Base-by-base conservation (phyloP, 2,888 invertebrate genomes). In the Acleris cristana region DNA sequence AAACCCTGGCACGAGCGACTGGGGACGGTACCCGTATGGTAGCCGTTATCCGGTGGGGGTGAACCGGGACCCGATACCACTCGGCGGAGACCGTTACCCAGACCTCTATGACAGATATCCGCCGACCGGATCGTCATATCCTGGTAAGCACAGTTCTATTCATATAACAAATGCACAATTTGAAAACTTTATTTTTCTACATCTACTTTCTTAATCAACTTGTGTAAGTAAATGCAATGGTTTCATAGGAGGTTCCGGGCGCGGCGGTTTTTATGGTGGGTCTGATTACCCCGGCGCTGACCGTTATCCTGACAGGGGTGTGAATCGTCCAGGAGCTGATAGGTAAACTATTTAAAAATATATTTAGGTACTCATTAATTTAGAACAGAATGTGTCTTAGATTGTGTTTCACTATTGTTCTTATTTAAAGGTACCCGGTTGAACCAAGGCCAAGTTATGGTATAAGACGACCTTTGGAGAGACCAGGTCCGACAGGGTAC, bases 101-200 rank as follows among this genome's bases (percentile, higher is more conserved):
- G 88, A 90, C 75, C 77, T 91, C 70, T 90, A 93, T 81, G 93
- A 94, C 76, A 93, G 94, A 82, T 94, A 94, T 91, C 94, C 94
- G 86, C 92, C 92, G 86, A 90, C 89, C 87, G 92, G 92, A 86
- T 89, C 92, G 71, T 90, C 92, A 78, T 91, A 89, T 77, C 90
- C 90, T 78, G 92, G 92, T 92, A 86, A 90, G 92, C 85, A 85
- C 74, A 63, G 57, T 57, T 68, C 59, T 70, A 64, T 65, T 54
- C 49, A 59, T 26, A 55, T 10, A 55, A 23, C 45, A 2, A 59
- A 2, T 62, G 7, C n/a, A 18, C 26, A 56, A 55, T 0, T 34
- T 34, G n/a, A 18, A 30, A 34, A 34, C 19, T 10, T 30, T 34
- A 21, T 18, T 18, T 12, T 54, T 5, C 5, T 30, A 10, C 5